These are phyloP conservation scores for Xestia c-nigrum DNA, from an alignment of 2,888 invertebrate species.

Conservation along the genomic window DNA sequence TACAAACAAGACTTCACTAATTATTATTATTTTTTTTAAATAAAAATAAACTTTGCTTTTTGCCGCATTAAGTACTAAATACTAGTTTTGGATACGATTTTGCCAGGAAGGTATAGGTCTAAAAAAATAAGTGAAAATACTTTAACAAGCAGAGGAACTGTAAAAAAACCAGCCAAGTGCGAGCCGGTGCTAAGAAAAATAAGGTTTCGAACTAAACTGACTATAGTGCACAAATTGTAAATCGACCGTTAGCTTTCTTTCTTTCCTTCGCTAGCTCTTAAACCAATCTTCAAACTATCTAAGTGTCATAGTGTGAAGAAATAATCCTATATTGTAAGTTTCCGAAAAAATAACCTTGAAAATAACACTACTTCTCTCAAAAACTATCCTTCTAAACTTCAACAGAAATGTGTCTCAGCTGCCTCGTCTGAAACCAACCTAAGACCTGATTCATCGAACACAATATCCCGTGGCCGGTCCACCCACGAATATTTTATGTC, in stretches of 20 bases:
- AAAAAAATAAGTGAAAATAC: no score
- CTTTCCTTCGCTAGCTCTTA: neutral
- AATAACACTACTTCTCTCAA: neutral
- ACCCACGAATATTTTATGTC: conserved; percentile 63
- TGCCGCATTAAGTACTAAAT: neutral
- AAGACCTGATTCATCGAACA: conserved; percentile 52
- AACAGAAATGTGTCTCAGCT: neutral
- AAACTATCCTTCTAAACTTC: neutral
- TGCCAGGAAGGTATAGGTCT: no score
- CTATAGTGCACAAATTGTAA: neutral
- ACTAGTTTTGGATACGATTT: no score
- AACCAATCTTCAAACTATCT: neutral
- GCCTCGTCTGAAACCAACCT: conserved; percentile 17
- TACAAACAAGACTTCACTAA: neutral
- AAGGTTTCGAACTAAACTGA: neutral
- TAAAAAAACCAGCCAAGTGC: no score
- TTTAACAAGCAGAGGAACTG: no score
- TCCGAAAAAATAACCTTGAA: neutral
- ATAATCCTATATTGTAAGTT: neutral
- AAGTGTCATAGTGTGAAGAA: neutral
- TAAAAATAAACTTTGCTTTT: neutral
- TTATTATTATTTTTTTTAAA: neutral
- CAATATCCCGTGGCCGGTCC: conserved; percentile 43
- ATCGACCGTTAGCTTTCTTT: neutral
- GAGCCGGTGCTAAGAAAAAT: no score